Percentiles rank a stretch among this genome's conserved stretches.
Conservation (phyloP, 2,113 vertebrate genomes). For the Donacobius atricapilla region DNA sequence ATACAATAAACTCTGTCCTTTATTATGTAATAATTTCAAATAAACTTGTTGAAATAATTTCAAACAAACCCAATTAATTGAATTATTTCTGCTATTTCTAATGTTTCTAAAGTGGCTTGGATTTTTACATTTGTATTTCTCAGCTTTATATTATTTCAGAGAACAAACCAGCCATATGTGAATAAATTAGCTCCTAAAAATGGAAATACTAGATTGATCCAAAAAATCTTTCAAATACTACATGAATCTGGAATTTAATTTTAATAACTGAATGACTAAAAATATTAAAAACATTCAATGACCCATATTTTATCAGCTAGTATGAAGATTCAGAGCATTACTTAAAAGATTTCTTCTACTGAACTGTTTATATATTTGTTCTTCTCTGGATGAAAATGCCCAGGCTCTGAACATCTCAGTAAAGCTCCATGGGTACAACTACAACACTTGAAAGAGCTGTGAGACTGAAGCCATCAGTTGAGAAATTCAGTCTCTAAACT, state of each 20-base stretch:
- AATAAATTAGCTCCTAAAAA: not conserved
- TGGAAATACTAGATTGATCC: not conserved
- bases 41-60: not conserved
- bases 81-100: not conserved
- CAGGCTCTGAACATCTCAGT: not conserved
- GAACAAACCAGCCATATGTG: not conserved
- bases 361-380: not conserved
- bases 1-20: not conserved
- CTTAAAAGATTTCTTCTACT: not conserved
- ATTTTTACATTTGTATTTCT: not conserved
- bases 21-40: not conserved
- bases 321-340: not conserved
- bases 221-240: not conserved
- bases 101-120: not conserved
- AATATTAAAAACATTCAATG: not conserved
- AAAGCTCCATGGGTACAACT: not conserved
- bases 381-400: not conserved
- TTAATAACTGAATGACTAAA: not conserved
- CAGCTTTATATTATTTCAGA: not conserved
- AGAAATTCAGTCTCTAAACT: not conserved
- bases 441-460: not conserved
- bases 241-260: not conserved
- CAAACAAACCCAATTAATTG: fast-evolving
- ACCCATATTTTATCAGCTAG: not conserved
- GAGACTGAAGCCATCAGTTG: not conserved